Conservation (phyloP, 2,888 invertebrate genomes). For the Troides helena region DNA sequence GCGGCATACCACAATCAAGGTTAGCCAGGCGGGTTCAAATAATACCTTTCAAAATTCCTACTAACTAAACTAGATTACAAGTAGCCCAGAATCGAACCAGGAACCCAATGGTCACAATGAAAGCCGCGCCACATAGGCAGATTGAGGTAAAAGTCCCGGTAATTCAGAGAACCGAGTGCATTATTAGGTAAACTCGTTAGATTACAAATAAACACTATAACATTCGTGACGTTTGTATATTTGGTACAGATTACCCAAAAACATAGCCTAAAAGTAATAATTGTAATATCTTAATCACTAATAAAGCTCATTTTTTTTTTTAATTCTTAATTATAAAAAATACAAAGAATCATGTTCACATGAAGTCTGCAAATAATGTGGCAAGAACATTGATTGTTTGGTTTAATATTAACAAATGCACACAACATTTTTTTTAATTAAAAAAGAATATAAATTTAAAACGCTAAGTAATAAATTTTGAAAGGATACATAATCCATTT, state of each 20-base stretch:
- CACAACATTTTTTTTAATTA: too few relatives aligned
- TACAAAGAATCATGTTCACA: slow-evolving; percentile 38
- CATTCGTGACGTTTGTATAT: slow-evolving; percentile 56
- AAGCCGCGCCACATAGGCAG: too few relatives aligned
- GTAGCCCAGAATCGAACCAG: too few relatives aligned
- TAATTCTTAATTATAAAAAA: slow-evolving; percentile 40
- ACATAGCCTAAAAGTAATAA: slow-evolving; percentile 55
- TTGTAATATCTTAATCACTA: slow-evolving; percentile 53
- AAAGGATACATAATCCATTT: too few relatives aligned
- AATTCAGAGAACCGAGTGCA: not conserved
- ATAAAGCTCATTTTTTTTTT: slow-evolving; percentile 66
- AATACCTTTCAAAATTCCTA: too few relatives aligned
- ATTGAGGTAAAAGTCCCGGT: not conserved
- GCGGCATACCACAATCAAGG: too few relatives aligned
- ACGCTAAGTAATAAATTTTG: too few relatives aligned
- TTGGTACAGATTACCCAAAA: slow-evolving; percentile 73
- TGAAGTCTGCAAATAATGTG: slow-evolving; percentile 30
- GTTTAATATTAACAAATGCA: not conserved
- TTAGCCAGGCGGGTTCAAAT: too few relatives aligned
- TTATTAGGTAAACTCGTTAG: not conserved
- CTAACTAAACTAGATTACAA: too few relatives aligned
- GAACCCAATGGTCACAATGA: too few relatives aligned
- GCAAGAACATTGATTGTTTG: slow-evolving; percentile 1
- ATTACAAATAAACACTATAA: not conserved
- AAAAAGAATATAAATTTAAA: too few relatives aligned